These are phyloP conservation scores for Plumapathes pennacea DNA, from an alignment of 92 coral and sea anemone species.

Conservation along the genomic window DNA sequence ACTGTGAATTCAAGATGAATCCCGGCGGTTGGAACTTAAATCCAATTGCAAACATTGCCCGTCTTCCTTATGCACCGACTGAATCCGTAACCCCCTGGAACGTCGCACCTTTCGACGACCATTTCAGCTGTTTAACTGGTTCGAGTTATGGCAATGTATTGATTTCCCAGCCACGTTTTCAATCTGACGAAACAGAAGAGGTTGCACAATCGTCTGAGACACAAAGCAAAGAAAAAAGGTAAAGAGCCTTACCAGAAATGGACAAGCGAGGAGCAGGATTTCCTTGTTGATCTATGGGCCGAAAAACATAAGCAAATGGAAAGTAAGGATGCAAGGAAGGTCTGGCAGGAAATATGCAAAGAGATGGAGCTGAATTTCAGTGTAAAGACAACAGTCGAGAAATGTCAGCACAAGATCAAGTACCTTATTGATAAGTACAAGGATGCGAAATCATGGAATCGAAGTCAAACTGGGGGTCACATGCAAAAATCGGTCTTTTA, in stretches of 20 bases:
- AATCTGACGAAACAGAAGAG: slow-evolving; percentile 11
- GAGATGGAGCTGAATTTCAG: slow-evolving; percentile 10
- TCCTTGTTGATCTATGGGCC: slow-evolving; percentile 28
- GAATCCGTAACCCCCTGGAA: no score
- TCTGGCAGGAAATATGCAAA: slow-evolving; percentile 21
- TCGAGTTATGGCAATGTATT: no score
- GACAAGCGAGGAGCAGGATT: slow-evolving; percentile 25
- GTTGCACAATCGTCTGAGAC: no score
- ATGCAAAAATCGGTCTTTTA: slow-evolving; percentile 14
- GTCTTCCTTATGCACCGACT: no score
- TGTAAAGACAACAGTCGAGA: slow-evolving; percentile 16
- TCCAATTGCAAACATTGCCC: no score
- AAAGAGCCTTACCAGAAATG: slow-evolving; percentile 17
- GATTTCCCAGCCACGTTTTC: no score
- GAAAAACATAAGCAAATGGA: slow-evolving; percentile 37
- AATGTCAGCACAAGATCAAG: slow-evolving; percentile 37
- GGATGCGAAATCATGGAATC: slow-evolving; percentile 39
- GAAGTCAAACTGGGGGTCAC: slow-evolving; percentile 31
- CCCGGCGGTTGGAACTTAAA: no score
- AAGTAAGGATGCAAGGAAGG: slow-evolving; percentile 30
- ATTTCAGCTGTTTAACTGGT: neutral
- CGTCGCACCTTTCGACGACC: slow-evolving; percentile 7
- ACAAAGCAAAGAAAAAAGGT: slow-evolving; percentile 22
- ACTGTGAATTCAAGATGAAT: no score
- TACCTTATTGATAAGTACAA: slow-evolving; percentile 27